Evolutionary conservation across 1,140 invertebrate genomes (phyloP).

Genomic region (Capitella teleta): DNA sequence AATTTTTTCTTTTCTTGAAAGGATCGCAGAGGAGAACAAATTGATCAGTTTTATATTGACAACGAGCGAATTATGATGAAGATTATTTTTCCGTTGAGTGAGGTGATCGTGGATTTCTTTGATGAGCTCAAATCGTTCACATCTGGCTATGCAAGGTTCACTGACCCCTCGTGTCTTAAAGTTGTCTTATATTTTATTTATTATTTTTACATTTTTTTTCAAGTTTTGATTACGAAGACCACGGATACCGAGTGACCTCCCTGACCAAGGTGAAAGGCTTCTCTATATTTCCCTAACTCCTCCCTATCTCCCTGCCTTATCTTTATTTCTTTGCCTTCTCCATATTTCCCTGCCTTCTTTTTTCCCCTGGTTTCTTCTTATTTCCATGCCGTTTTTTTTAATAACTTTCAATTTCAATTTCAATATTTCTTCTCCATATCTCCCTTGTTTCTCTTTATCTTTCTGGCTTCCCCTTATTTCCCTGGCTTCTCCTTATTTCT

Average conservation of each 20-base stretch:
- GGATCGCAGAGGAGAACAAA: conserved; percentile 65
- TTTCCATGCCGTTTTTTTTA: background rate
- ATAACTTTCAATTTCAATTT: background rate
- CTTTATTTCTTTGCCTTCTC: background rate
- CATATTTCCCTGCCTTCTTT: background rate
- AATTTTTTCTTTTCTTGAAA: conserved; percentile 34
- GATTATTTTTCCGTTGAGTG: conserved; percentile 75
- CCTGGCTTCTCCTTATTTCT: background rate
- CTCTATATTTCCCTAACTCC: conserved; percentile 8
- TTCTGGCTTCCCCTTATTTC: background rate
- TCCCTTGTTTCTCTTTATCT: background rate
- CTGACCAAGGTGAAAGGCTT: conserved; percentile 56
- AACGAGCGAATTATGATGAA: conserved; percentile 67
- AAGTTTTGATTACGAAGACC: conserved; percentile 94
- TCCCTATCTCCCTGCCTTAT: background rate
- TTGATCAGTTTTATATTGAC: conserved; percentile 67
- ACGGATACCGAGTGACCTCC: conserved; percentile 61
- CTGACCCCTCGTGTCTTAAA: background rate
- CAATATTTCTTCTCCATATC: background rate
- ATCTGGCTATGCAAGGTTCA: conserved; percentile 71
- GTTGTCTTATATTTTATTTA: background rate
- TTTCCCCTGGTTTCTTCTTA: background rate
- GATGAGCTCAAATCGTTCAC: conserved; percentile 77
- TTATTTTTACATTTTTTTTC: conserved; percentile 8
- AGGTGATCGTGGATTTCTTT: conserved; percentile 91